Evolutionary conservation across 1,140 invertebrate genomes (phyloP).

Genomic region (Agrilus planipennis): DNA sequence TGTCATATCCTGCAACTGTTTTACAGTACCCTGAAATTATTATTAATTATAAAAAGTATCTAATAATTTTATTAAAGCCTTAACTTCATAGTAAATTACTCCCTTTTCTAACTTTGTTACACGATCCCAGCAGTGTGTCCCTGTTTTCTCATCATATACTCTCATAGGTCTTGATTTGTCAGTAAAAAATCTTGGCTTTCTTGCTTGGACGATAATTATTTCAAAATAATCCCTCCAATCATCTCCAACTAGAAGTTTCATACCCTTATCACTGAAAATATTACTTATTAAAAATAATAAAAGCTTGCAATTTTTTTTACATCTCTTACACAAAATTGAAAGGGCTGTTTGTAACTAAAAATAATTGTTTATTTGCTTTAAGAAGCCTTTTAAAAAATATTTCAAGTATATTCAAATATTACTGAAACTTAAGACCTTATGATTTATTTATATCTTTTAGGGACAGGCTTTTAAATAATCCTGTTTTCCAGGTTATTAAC

Average conservation of each 20-base stretch:
- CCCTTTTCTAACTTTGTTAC: slow-evolving; percentile 80
- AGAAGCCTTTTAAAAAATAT: slow-evolving; percentile 67
- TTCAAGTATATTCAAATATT: too few relatives aligned
- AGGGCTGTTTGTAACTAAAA: slow-evolving; percentile 93
- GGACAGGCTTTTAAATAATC: too few relatives aligned
- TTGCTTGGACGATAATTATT: slow-evolving; percentile 86
- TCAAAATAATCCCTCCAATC: slow-evolving; percentile 91
- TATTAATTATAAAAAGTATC: slow-evolving; percentile 1
- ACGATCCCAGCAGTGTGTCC: slow-evolving; percentile 81
- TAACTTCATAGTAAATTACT: slow-evolving; percentile 84
- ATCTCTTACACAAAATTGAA: slow-evolving; percentile 89
- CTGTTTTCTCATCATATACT: slow-evolving; percentile 68
- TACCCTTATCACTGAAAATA: slow-evolving; percentile 71
- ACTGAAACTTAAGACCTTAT: too few relatives aligned
- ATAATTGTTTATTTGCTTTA: slow-evolving; percentile 73
- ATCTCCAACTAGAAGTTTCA: slow-evolving; percentile 77
- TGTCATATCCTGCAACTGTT: slow-evolving; percentile 81
- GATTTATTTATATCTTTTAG: too few relatives aligned
- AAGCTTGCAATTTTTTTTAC: neutral
- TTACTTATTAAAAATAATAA: slow-evolving; percentile 8
- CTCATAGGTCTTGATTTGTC: slow-evolving; percentile 80
- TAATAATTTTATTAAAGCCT: too few relatives aligned
- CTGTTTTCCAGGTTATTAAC: too few relatives aligned
- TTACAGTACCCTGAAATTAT: slow-evolving; percentile 83
- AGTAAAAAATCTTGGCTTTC: slow-evolving; percentile 95